A percentile compares a stretch with the other conserved stretches of the same genome.
Evolutionary conservation across 2,888 invertebrate genomes (phyloP).

Genomic region (Belgica antarctica): DNA sequence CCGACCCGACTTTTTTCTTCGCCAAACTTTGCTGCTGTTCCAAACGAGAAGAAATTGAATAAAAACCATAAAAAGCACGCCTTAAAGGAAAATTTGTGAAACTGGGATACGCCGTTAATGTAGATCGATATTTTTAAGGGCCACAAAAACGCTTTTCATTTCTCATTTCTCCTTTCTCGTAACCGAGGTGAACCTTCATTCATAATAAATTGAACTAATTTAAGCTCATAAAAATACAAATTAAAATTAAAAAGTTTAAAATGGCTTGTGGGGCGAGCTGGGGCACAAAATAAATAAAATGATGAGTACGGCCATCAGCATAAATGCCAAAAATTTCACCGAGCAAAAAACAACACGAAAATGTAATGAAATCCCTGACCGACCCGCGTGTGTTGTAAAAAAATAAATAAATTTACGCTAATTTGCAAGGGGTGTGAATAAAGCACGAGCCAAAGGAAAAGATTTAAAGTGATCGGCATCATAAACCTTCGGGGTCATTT

Average conservation of each 20-base stretch:
- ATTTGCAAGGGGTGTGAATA: constrained; percentile 1
- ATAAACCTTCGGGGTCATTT: too few relatives aligned
- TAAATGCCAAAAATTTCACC: not conserved
- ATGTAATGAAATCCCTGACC: not conserved
- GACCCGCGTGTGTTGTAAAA: not conserved
- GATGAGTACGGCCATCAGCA: not conserved
- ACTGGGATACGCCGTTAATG: not conserved
- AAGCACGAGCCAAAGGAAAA: constrained; percentile 6
- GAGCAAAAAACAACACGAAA: not conserved
- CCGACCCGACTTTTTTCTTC: not conserved
- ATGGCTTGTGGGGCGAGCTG: not conserved
- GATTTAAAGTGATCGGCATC: too few relatives aligned
- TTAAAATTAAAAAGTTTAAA: constrained; percentile 29
- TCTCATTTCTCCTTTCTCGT: too few relatives aligned
- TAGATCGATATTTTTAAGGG: constrained; percentile 30
- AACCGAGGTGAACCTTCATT: too few relatives aligned
- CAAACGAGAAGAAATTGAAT: constrained; percentile 23
- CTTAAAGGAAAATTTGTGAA: not conserved
- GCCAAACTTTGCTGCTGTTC: not conserved
- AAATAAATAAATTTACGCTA: constrained; percentile 19
- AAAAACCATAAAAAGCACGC: constrained; percentile 30
- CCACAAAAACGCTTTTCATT: not conserved
- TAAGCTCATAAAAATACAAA: constrained; percentile 34
- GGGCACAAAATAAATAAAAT: not conserved
- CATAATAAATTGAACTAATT: constrained; percentile 42